phyloP scores from a whole-genome alignment of 2,113 vertebrate genomes.

The Coryphaenoides rupestris region DNA sequence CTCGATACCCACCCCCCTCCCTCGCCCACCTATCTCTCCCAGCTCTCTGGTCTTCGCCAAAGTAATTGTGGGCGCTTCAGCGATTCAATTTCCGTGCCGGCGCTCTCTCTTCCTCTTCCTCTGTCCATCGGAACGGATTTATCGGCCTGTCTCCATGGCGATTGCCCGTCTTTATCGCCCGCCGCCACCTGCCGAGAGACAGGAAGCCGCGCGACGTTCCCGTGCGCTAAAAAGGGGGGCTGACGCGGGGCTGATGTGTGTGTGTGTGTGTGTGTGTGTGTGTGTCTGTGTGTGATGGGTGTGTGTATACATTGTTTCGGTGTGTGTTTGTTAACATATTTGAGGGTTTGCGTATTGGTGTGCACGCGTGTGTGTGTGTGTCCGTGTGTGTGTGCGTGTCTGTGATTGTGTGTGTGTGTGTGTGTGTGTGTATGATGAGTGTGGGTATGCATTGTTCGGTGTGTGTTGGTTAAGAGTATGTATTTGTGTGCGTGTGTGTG shows the following conservation, averaged over 20 bases:
- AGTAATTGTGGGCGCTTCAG: constrained; percentile 85
- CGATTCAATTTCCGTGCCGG: constrained; percentile 87
- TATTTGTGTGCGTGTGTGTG: constrained; percentile 49
- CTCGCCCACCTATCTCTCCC: constrained; percentile 21
- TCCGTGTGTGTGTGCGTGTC: neutral
- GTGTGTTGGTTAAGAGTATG: constrained; percentile 1
- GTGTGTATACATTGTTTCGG: neutral
- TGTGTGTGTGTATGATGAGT: constrained; percentile 7
- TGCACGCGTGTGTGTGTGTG: constrained; percentile 9
- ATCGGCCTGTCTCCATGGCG: constrained; percentile 76
- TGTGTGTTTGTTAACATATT: neutral
- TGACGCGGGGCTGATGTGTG: neutral
- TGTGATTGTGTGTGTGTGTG: constrained; percentile 13
- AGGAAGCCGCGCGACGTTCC: neutral
- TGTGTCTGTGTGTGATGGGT: neutral
- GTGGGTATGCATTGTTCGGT: constrained; percentile 1
- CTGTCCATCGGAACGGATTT: constrained; percentile 77
- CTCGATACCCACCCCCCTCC: constrained; percentile 8
- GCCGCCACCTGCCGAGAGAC: constrained; percentile 76
- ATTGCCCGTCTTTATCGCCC: constrained; percentile 83
- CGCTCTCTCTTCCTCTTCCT: no score
- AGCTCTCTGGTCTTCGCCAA: constrained; percentile 55
- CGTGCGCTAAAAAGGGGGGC: constrained; percentile 46
- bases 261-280: constrained; percentile 15
- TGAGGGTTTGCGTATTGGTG: neutral